These are phyloP conservation scores for Caenorhabditis afra DNA, from an alignment of 2,888 invertebrate genomes.

Conservation along the genomic window DNA sequence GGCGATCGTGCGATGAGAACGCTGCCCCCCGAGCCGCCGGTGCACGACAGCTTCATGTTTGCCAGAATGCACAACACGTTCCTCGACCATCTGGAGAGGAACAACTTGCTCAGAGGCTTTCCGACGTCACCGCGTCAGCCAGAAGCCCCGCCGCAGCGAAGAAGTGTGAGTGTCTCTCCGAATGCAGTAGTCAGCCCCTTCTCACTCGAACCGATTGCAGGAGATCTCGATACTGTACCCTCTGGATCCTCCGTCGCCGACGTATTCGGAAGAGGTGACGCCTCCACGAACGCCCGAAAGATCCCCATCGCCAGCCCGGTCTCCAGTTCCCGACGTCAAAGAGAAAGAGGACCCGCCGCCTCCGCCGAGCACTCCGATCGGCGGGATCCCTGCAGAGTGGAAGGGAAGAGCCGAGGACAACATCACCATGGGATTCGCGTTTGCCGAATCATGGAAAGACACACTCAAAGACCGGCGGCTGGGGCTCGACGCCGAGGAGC, in stretches of 20 bases:
- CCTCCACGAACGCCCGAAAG: constrained; percentile 5
- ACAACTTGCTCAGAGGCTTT: no score
- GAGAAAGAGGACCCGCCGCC: constrained; percentile 2
- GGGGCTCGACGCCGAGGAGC: constrained; percentile 12
- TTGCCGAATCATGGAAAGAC: constrained; percentile 24
- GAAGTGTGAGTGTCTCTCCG: background rate
- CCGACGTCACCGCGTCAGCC: no score
- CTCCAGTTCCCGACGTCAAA: constrained; percentile 8
- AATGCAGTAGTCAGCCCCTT: no score
- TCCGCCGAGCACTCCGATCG: constrained; percentile 23
- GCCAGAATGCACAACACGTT: no score
- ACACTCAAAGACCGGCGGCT: constrained; percentile 8
- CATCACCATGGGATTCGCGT: constrained; percentile 29
- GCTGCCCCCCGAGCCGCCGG: no score
- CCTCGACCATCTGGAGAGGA: no score
- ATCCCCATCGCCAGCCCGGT: constrained; percentile 21
- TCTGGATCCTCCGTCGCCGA: constrained; percentile 32
- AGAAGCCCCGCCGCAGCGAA: background rate
- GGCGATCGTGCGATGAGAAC: no score
- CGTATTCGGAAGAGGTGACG: constrained; percentile 17
- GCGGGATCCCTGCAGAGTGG: constrained; percentile 9
- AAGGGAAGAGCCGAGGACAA: background rate
- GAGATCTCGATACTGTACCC: background rate
- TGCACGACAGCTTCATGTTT: no score
- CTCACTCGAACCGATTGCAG: background rate